Conservation (phyloP, 2,113 vertebrate species). For the Mixornis gularis region DNA sequence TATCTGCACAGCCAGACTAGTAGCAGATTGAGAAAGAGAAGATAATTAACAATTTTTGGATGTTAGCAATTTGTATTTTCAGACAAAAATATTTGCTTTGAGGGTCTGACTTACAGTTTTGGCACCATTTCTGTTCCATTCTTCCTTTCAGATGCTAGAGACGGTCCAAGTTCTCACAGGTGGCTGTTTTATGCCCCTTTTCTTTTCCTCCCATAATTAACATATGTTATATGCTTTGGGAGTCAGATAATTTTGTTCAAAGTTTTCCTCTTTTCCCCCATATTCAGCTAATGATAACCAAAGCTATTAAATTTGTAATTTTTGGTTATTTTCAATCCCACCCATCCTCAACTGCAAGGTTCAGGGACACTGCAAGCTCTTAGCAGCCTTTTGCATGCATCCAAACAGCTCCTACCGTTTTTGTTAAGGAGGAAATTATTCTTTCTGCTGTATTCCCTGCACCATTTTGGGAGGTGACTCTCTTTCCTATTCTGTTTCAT, state of each 20-base stretch:
- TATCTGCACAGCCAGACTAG: background rate
- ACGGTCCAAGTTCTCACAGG: background rate
- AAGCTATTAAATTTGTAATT: background rate
- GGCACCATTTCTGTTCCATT: background rate
- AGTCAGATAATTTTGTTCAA: background rate
- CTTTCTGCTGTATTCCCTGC: background rate
- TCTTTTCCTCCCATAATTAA: background rate
- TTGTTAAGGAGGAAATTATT: background rate
- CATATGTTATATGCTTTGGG: background rate
- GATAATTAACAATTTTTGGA: background rate
- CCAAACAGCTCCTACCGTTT: background rate
- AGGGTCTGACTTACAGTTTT: background rate
- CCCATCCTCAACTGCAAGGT: background rate
- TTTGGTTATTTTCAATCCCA: background rate
- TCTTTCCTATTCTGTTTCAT: background rate
- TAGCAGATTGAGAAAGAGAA: background rate
- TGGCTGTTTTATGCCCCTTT: background rate
- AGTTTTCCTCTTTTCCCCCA: background rate
- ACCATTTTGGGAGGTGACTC: background rate
- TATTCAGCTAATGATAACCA: background rate
- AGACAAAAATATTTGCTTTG: constrained; percentile 16
- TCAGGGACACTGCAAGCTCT: background rate
- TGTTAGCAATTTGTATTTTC: background rate
- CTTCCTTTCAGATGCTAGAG: background rate
- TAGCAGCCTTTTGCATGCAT: background rate